phyloP scores from a whole-genome alignment of 2,113 vertebrate species.

The Lampris incognitus region DNA sequence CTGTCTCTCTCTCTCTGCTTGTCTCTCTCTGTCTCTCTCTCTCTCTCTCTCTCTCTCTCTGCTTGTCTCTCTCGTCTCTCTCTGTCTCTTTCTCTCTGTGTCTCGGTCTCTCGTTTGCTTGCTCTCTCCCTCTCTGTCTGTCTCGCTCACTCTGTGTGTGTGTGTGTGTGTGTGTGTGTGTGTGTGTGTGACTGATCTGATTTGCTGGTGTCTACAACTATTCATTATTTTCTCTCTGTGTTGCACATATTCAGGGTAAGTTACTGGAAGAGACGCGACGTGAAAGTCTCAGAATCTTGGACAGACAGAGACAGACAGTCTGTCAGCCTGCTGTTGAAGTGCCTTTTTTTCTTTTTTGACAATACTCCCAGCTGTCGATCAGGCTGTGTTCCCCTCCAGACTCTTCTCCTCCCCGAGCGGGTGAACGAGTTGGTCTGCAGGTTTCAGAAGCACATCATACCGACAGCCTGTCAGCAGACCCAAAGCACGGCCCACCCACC shows the following conservation, averaged over 20 bases:
- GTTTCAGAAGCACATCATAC: neutral
- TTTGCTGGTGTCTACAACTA: slow-evolving; percentile 38
- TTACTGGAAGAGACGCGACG: slow-evolving; percentile 3
- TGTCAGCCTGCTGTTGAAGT: slow-evolving; percentile 1
- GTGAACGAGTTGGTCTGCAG: neutral
- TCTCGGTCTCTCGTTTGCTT: no score
- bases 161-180: no score
- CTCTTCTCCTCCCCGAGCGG: neutral
- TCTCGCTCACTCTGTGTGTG: no score
- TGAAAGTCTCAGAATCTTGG: neutral
- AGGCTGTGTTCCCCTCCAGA: neutral
- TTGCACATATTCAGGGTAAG: neutral
- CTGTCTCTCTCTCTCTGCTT: no score
- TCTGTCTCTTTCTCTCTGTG: no score
- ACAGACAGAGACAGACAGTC: slow-evolving; percentile 27
- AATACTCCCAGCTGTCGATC: neutral
- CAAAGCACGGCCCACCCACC: neutral
- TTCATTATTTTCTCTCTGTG: slow-evolving; percentile 18
- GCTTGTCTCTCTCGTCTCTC: no score
- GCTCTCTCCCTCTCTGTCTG: no score
- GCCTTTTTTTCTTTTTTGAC: neutral
- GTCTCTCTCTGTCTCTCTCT: no score
- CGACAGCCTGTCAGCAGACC: neutral
- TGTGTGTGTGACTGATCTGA: slow-evolving; percentile 40
- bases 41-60: no score